Evolutionary conservation across 2,888 invertebrate genomes (phyloP).

Genomic region (Synanthedon myopaeformis): DNA sequence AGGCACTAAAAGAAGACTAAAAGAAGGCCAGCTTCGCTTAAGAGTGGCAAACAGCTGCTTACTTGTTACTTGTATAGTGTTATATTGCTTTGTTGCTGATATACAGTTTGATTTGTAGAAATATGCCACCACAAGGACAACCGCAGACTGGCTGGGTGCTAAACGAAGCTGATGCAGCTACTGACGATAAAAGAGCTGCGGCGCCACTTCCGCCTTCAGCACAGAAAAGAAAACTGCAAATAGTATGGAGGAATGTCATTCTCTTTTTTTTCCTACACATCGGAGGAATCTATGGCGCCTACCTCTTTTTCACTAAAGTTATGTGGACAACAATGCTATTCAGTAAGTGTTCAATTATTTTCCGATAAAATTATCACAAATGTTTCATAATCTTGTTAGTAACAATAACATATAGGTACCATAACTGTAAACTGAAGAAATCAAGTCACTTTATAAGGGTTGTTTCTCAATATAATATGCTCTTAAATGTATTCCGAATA

Average conservation of each 20-base stretch:
- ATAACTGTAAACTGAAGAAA: no score
- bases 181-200: constrained; percentile 25
- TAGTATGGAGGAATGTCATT: constrained; percentile 87
- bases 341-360: constrained; percentile 64
- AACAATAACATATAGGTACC: no score
- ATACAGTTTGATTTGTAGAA: constrained; percentile 4
- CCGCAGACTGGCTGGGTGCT: constrained; percentile 45
- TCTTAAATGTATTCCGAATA: no score
- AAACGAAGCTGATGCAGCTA: constrained; percentile 44
- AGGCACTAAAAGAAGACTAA: no score
- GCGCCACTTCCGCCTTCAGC: constrained; percentile 44
- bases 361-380: no score
- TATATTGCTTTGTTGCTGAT: background rate
- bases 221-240: constrained; percentile 66
- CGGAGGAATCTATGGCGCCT: constrained; percentile 80
- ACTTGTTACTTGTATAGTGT: background rate
- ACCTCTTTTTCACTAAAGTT: constrained; percentile 78
- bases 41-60: no score
- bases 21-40: no score
- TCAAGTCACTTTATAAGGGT: no score
- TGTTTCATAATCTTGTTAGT: no score
- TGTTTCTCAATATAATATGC: no score
- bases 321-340: constrained; percentile 76
- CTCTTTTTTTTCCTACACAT: constrained; percentile 78
- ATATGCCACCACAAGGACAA: constrained; percentile 56